phyloP scores from a whole-genome alignment of 2,888 invertebrate species.

The Nycteola revayana region DNA sequence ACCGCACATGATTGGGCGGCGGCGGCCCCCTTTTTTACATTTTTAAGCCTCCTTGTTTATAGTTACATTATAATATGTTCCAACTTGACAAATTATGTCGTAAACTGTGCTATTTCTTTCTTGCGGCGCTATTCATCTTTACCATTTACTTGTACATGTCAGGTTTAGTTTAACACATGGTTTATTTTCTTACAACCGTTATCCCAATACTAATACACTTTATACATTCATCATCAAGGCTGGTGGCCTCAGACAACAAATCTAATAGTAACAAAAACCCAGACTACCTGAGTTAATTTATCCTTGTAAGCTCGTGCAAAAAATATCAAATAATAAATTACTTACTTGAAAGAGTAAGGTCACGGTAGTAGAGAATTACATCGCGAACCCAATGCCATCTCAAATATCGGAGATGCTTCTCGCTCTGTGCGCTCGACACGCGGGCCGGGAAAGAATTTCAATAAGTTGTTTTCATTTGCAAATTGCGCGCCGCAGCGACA shows the following conservation, averaged over 20 bases:
- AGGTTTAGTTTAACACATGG: too few species aligned
- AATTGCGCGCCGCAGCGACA: conserved; percentile 75
- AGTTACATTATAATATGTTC: conserved; percentile 44
- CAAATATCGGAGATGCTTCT: conserved; percentile 53
- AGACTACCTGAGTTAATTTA: not conserved
- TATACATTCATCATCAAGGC: too few species aligned
- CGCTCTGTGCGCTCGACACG: conserved; percentile 43
- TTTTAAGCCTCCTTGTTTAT: conserved; percentile 47
- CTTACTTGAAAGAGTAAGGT: too few species aligned
- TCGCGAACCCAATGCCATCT: conserved; percentile 49
- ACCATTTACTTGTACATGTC: too few species aligned
- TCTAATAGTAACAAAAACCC: too few species aligned
- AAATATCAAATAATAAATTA: too few species aligned
- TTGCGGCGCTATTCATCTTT: too few species aligned
- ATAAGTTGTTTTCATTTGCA: conserved; percentile 82
- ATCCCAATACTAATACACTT: too few species aligned
- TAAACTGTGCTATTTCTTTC: conserved; percentile 28
- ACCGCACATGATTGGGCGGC: conserved; percentile 64
- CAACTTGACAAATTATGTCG: conserved; percentile 37
- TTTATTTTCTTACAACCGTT: too few species aligned
- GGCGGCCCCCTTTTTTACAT: conserved; percentile 47
- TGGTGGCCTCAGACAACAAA: too few species aligned
- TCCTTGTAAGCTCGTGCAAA: conserved; percentile 12
- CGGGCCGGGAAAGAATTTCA: conserved; percentile 75
- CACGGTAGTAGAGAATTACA: conserved; percentile 3